Percentiles rank a stretch among this genome's conserved stretches.
Evolutionary conservation across 2,113 vertebrate species (phyloP).

Genomic region (Aegotheles bennettii): DNA sequence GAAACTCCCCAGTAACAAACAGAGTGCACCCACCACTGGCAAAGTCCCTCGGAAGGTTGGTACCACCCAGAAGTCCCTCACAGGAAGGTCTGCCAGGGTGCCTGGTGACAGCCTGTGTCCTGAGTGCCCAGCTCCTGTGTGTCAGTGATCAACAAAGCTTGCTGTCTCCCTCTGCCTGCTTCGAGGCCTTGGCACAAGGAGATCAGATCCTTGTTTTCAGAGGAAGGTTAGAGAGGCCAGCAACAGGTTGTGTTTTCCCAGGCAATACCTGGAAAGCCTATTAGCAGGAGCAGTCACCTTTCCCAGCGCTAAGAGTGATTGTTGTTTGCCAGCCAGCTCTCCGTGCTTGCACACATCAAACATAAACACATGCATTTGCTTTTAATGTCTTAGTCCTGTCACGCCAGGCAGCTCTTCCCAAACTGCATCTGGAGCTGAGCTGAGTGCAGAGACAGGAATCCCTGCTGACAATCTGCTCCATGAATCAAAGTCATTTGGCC

Average conservation of each 20-base stretch:
- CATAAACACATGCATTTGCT: neutral
- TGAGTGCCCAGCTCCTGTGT: no score
- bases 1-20: neutral
- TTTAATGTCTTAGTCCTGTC: neutral
- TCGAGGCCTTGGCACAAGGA: neutral
- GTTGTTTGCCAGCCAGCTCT: neutral
- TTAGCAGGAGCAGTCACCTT: neutral
- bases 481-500: neutral
- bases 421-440: neutral
- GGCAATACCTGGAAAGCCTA: neutral
- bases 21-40: neutral
- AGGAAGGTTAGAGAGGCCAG: neutral
- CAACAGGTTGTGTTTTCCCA: neutral
- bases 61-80: neutral
- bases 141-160: neutral
- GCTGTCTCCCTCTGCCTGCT: neutral
- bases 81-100: neutral
- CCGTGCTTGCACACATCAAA: neutral
- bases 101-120: neutral
- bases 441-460: neutral
- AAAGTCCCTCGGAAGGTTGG: neutral
- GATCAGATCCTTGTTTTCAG: neutral
- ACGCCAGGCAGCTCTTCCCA: neutral
- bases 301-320: neutral
- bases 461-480: no score